Evolutionary conservation across 2,113 vertebrate species (phyloP).

Genomic region (Indicator maculatus): DNA sequence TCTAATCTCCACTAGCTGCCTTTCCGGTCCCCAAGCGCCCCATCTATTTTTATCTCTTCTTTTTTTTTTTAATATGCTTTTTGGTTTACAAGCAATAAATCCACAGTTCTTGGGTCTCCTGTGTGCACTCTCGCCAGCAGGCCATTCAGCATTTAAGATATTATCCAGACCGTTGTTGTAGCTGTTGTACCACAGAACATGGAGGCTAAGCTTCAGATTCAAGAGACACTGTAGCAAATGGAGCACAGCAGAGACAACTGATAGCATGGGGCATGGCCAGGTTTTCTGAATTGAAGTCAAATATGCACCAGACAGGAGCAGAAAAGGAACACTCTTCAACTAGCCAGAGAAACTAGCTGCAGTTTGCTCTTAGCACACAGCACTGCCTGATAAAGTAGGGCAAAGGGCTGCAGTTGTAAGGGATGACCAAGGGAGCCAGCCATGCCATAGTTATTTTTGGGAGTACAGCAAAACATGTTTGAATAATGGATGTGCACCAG

Average conservation of each 20-base stretch:
- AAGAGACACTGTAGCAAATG: not conserved
- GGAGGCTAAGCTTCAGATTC: not conserved
- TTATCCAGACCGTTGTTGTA: not conserved
- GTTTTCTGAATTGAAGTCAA: not conserved
- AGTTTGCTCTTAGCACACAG: not conserved
- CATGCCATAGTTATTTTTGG: too few relatives aligned
- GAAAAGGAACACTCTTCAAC: not conserved
- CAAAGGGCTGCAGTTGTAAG: not conserved
- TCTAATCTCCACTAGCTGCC: slow-evolving; percentile 77
- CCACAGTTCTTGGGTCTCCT: slow-evolving; percentile 34
- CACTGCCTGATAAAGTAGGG: not conserved
- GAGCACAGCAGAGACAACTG: not conserved
- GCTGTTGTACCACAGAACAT: not conserved
- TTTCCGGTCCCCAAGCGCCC: slow-evolving; percentile 64
- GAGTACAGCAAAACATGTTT: not conserved
- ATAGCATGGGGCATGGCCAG: not conserved
- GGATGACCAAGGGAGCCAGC: not conserved
- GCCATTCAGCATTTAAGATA: slow-evolving; percentile 51
- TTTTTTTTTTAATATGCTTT: slow-evolving; percentile 64
- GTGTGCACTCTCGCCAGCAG: slow-evolving; percentile 53
- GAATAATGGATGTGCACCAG: not conserved
- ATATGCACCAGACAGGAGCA: accelerated
- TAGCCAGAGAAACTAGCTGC: not conserved
- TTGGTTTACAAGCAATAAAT: slow-evolving; percentile 73
- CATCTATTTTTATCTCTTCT: slow-evolving; percentile 73